Percentiles rank a stretch among this genome's conserved stretches.
These are phyloP conservation scores for Drosophila fulvimacula DNA, from an alignment of 2,888 invertebrate genomes.

Conservation along the genomic window DNA sequence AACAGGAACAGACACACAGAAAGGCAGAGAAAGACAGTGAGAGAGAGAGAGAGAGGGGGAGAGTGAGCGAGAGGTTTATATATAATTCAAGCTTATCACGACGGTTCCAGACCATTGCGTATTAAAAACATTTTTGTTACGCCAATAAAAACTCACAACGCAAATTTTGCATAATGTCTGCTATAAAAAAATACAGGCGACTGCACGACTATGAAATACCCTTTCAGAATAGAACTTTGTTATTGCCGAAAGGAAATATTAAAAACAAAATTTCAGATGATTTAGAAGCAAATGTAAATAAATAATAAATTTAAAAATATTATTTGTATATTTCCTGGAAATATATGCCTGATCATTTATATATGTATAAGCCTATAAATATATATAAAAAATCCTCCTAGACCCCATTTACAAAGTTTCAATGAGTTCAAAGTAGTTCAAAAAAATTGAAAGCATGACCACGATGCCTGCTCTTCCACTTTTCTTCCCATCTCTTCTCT, in stretches of 20 bases:
- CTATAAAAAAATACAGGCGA: slow-evolving; percentile 44
- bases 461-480: not conserved
- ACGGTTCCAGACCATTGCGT: slow-evolving; percentile 79
- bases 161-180: slow-evolving; percentile 75
- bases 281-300: too few species aligned
- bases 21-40: not conserved
- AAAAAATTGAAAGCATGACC: slow-evolving; percentile 42
- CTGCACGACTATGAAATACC: not conserved
- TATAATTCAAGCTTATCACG: slow-evolving; percentile 75
- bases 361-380: not conserved
- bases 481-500: not conserved
- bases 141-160: slow-evolving; percentile 72
- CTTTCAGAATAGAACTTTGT: not conserved
- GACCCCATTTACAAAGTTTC: not conserved
- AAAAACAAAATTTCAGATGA: too few species aligned
- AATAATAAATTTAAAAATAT: too few species aligned
- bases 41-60: not conserved
- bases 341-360: not conserved
- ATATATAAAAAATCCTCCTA: not conserved
- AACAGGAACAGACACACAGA: slow-evolving; percentile 4
- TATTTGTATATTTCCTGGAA: not conserved
- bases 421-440: slow-evolving; percentile 4
- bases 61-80: slow-evolving; percentile 8
- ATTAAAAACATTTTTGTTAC: slow-evolving; percentile 79
- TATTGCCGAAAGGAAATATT: too few species aligned